Percentiles rank a stretch among this genome's conserved stretches.
These are phyloP conservation scores for Cyprinodon tularosa DNA, from an alignment of 2,113 vertebrate species.

Conservation along the genomic window DNA sequence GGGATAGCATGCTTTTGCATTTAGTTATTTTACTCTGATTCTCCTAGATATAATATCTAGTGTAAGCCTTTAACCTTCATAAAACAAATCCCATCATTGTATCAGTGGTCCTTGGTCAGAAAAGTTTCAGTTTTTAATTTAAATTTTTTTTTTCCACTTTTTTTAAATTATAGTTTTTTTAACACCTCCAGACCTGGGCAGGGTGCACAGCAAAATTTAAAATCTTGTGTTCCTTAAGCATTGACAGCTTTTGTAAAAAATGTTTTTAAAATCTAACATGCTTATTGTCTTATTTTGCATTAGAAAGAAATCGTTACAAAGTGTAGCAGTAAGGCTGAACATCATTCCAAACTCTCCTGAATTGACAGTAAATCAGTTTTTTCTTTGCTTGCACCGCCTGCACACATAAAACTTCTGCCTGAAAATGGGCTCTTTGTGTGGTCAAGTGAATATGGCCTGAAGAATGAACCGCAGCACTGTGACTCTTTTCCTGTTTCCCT, in stretches of 20 bases:
- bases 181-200: background rate
- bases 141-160: background rate
- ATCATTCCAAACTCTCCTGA: constrained; percentile 61
- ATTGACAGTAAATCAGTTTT: constrained; percentile 71
- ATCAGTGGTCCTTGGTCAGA: background rate
- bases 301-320: constrained; percentile 37
- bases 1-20: too few relatives aligned
- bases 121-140: background rate
- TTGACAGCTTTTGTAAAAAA: too few relatives aligned
- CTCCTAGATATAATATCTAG: too few relatives aligned
- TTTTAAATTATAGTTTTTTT: too few relatives aligned
- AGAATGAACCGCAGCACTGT: constrained; percentile 75
- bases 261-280: background rate
- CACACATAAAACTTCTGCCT: constrained; percentile 75
- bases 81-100: background rate
- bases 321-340: constrained; percentile 55
- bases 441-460: constrained; percentile 73
- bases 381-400: constrained; percentile 53
- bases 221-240: too few relatives aligned
- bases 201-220: background rate
- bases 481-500: constrained; percentile 78
- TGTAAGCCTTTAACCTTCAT: too few relatives aligned
- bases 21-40: too few relatives aligned
- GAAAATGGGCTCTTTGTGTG: constrained; percentile 79
- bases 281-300: constrained; percentile 19